Evolutionary conservation across 2,113 vertebrate genomes (phyloP).

Genomic region (Erpornis zantholeuca): DNA sequence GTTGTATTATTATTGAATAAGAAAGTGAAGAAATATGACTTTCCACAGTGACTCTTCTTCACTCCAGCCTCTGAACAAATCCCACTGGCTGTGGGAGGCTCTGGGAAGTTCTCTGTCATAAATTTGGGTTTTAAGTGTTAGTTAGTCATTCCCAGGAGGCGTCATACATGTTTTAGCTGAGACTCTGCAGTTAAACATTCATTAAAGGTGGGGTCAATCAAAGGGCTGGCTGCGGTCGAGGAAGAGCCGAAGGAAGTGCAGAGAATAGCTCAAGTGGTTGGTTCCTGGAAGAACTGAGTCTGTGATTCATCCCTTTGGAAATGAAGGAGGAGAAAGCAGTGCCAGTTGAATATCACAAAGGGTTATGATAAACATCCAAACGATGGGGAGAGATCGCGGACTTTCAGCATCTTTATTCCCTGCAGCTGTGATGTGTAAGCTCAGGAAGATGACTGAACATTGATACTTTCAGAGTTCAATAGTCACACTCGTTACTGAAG

Average conservation of each 20-base stretch:
- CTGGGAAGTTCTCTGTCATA: neutral
- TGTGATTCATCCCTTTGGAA: conserved; percentile 46
- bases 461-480: conserved; percentile 22
- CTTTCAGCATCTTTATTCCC: conserved; percentile 1
- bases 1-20: neutral
- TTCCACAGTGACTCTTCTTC: neutral
- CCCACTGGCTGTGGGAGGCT: neutral
- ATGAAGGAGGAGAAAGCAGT: neutral
- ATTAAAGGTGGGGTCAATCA: conserved; percentile 20
- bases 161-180: neutral
- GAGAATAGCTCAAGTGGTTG: conserved; percentile 13
- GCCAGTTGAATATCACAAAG: conserved; percentile 38
- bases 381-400: neutral
- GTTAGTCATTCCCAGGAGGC: neutral
- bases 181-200: neutral
- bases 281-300: conserved; percentile 17
- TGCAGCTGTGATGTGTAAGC: conserved; percentile 32
- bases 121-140: neutral
- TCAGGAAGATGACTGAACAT: neutral
- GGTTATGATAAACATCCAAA: neutral
- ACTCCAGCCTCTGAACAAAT: neutral
- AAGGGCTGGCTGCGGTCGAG: conserved; percentile 10
- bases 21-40: neutral
- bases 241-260: conserved; percentile 24
- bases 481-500: conserved; percentile 5